phyloP scores from a whole-genome alignment of 2,797 vertebrate genomes.

The Scyliorhinus canicula region DNA sequence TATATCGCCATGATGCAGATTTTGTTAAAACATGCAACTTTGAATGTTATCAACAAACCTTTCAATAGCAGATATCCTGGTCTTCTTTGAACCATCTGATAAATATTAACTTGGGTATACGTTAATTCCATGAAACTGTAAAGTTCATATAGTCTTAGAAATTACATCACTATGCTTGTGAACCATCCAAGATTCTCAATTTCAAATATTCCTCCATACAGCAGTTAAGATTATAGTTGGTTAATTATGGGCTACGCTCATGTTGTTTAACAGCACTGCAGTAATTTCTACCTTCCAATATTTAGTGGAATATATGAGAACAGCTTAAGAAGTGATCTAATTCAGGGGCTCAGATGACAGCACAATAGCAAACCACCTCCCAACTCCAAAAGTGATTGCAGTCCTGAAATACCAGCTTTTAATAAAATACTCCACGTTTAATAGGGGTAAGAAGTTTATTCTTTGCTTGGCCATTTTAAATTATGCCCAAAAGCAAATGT shows the following conservation, averaged over 20 bases:
- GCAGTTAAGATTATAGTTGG: no score
- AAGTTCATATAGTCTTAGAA: background rate
- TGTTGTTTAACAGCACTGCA: background rate
- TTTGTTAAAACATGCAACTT: background rate
- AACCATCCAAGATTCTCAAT: background rate
- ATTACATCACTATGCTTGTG: background rate
- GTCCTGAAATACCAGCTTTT: background rate
- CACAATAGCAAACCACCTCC: background rate
- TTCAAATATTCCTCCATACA: background rate
- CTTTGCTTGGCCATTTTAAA: background rate
- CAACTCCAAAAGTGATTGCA: background rate
- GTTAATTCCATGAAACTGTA: background rate
- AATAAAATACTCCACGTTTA: background rate
- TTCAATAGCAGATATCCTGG: no score
- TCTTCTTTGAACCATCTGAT: background rate
- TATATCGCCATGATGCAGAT: background rate
- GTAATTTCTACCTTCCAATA: background rate
- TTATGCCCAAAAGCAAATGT: background rate
- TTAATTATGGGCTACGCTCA: background rate
- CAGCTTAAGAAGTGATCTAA: background rate
- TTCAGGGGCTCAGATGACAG: background rate
- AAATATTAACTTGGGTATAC: background rate
- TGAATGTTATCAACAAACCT: background rate
- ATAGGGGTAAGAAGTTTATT: background rate
- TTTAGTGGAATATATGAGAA: background rate